These are phyloP conservation scores for Pygoscelis antarcticus DNA, from an alignment of 2,113 vertebrate species.

Conservation along the genomic window DNA sequence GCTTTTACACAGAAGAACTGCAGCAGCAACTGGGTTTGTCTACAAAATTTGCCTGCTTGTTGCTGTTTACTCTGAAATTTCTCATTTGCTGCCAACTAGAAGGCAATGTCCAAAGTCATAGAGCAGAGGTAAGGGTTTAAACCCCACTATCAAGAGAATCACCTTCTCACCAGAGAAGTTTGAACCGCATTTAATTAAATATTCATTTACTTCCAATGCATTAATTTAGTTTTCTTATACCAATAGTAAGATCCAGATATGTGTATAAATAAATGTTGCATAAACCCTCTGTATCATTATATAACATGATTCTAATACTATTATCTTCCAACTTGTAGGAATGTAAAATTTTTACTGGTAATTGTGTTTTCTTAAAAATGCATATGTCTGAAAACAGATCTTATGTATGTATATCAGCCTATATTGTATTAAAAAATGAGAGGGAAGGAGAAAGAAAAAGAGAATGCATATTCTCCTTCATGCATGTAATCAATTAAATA, in stretches of 20 bases:
- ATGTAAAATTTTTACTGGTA: not conserved
- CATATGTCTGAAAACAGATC: not conserved
- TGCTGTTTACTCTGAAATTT: constrained; percentile 31
- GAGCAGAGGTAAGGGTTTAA: constrained; percentile 9
- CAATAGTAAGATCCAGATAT: not conserved
- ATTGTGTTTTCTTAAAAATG: not conserved
- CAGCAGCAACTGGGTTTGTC: not conserved
- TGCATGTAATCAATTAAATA: not conserved
- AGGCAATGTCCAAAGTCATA: constrained; percentile 10
- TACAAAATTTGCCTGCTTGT: constrained; percentile 10
- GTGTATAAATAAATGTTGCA: not conserved
- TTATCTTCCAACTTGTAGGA: not conserved
- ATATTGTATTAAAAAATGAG: not conserved
- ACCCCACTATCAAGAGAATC: constrained; percentile 6
- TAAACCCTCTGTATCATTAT: not conserved
- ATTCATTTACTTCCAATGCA: not conserved
- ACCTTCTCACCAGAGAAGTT: not conserved
- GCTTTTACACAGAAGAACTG: constrained; percentile 29
- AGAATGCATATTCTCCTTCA: not conserved
- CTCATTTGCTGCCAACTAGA: constrained; percentile 29
- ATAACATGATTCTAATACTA: not conserved
- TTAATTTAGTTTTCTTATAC: not conserved
- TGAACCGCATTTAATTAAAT: constrained; percentile 19
- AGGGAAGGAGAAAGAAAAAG: not conserved
- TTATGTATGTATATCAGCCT: not conserved